Percentiles rank a stretch among this genome's conserved stretches.
Evolutionary conservation across 2,113 vertebrate species (phyloP).

Genomic region (Erinaceus europaeus): DNA sequence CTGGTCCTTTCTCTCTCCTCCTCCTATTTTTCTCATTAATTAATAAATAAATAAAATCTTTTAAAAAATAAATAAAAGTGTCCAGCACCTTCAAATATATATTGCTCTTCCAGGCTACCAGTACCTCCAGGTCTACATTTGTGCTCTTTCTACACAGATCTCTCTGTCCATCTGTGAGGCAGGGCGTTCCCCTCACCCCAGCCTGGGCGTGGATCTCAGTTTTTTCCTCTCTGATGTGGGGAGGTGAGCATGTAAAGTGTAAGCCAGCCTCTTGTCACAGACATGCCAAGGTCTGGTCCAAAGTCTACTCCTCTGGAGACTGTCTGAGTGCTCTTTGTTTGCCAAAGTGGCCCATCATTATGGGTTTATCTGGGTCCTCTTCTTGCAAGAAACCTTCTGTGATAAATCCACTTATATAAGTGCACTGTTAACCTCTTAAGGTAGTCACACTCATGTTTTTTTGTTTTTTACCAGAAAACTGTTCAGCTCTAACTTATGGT

Average conservation of each 20-base stretch:
- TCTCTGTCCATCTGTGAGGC: neutral
- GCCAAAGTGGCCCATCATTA: neutral
- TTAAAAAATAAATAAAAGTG: too few relatives aligned
- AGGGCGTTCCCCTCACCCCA: neutral
- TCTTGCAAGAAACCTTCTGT: neutral
- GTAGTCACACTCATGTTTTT: too few relatives aligned
- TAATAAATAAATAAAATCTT: too few relatives aligned
- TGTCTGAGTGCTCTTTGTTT: neutral
- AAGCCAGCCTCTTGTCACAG: neutral
- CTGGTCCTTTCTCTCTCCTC: too few relatives aligned
- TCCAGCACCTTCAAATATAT: too few relatives aligned
- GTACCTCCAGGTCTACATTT: neutral
- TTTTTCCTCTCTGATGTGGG: neutral
- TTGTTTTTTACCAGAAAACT: too few relatives aligned
- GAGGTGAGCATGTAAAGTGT: neutral
- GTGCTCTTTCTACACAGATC: neutral
- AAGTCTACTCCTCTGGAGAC: neutral
- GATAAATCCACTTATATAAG: neutral
- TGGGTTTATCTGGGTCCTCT: neutral
- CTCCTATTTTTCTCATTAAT: too few relatives aligned
- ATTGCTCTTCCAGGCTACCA: neutral
- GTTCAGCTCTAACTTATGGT: too few relatives aligned
- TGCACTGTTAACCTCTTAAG: neutral
- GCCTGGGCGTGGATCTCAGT: neutral
- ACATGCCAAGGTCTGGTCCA: neutral